Conservation (phyloP, 2,888 invertebrate species). For the Campopleginae sp. region DNA sequence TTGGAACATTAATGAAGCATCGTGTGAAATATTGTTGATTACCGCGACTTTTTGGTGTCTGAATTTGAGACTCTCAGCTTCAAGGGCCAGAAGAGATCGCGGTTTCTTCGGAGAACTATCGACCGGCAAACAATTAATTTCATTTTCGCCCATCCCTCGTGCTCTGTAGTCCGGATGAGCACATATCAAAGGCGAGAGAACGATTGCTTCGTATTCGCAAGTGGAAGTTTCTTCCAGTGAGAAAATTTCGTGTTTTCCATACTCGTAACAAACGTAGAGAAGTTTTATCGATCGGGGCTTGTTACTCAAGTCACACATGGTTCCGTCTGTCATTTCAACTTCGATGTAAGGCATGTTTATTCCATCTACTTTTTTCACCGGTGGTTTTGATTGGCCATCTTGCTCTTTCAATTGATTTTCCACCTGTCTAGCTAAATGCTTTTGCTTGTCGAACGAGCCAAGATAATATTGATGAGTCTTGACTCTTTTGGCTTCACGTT, state of each 20-base stretch:
- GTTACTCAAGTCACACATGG: conserved; percentile 95
- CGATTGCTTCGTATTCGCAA: conserved; percentile 97
- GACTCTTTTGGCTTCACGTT: conserved; percentile 93
- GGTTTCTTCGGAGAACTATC: conserved; percentile 90
- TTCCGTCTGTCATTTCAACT: conserved; percentile 95
- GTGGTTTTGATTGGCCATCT: conserved; percentile 85
- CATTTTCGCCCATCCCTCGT: conserved; percentile 91
- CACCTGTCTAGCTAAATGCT: conserved; percentile 86
- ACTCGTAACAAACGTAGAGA: conserved; percentile 94
- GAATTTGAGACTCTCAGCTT: conserved; percentile 90
- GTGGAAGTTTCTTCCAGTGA: conserved; percentile 96
- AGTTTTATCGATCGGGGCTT: conserved; percentile 93
- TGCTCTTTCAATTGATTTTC: conserved; percentile 86
- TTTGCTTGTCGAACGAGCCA: conserved; percentile 90
- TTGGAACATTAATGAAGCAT: not conserved
- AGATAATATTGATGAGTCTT: conserved; percentile 94
- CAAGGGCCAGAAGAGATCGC: conserved; percentile 88
- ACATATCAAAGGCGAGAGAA: conserved; percentile 94
- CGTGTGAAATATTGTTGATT: conserved; percentile 63
- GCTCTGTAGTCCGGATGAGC: conserved; percentile 94
- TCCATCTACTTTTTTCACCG: conserved; percentile 93
- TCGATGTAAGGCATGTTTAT: conserved; percentile 94
- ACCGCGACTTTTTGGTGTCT: conserved; percentile 87
- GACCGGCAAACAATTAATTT: conserved; percentile 90
- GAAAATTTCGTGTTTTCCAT: conserved; percentile 96